Base-by-base conservation (phyloP, 2,113 vertebrate genomes). In the Anseranas semipalmata region DNA sequence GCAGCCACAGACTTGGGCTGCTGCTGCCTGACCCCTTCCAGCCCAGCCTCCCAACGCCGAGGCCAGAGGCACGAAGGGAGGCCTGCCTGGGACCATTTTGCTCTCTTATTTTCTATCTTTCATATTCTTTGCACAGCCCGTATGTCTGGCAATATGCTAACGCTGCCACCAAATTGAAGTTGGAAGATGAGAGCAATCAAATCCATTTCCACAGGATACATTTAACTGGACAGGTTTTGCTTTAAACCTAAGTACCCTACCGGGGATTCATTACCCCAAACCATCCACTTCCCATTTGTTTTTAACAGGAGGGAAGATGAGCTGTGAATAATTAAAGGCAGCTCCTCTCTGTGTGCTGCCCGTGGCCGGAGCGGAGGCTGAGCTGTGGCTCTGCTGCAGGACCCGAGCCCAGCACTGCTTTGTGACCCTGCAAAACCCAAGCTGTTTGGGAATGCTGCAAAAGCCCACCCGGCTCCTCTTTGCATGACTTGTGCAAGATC, bases 161-260 rank as follows among this genome's bases (percentile, higher is more conserved):
- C 14, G 1, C 41, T 70, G 82, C 79, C 85, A 80, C 81, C 15
- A 15, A 45, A 79, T 33, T 4, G 15, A 84, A 80, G 71, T 0
- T 81, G 82, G 83, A 93, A 89, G 82, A 92, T 83, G 39, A 93
- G 87, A 87, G 67, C 52, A 55, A 91, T 96, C 94, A 95, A 92
- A 95, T 83, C 85, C 65, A 41, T 94, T 97, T 96, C 68, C 87
- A 90, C 67, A 37, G 91, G 63, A 93, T 15, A 41, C 80, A 85
- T 95, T 97, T 94, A 94, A 93, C 93, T 93, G 95, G 95, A 95
- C 87, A 94, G 83, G 85, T 96, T 97, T 82, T 91, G 53, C 93
- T 96, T 92, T 94, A 93, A 95, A 90, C 81, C 65, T 35, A 72
- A 96, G 78, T 48, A 53, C 60, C 75, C 87, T 78, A 39, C 85